phyloP scores from a whole-genome alignment of 1,140 invertebrate species.

The Aphaenogaster rudis region DNA sequence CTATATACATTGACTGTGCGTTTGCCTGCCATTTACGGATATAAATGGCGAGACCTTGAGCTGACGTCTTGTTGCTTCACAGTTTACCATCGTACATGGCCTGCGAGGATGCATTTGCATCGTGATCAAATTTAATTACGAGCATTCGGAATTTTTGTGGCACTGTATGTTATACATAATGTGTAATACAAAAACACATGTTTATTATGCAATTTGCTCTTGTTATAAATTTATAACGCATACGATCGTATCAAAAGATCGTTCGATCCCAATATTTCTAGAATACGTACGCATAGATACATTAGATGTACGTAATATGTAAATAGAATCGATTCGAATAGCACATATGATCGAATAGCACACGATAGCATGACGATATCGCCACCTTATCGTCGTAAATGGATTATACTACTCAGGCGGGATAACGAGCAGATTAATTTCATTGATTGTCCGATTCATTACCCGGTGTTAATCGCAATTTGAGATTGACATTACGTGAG shows the following conservation, averaged over 20 bases:
- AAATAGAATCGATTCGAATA: slow-evolving; percentile 4
- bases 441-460: slow-evolving; percentile 72
- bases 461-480: slow-evolving; percentile 62
- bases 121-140: slow-evolving; percentile 3
- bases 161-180: background rate
- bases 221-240: slow-evolving; percentile 29
- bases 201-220: background rate
- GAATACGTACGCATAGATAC: background rate
- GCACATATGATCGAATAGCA: background rate
- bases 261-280: background rate
- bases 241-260: background rate
- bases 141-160: background rate
- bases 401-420: slow-evolving; percentile 41
- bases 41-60: slow-evolving; percentile 43
- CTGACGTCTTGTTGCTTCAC: slow-evolving; percentile 6
- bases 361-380: background rate
- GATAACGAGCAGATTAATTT: slow-evolving; percentile 67
- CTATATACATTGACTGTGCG: slow-evolving; percentile 33
- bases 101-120: background rate
- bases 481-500: slow-evolving; percentile 59
- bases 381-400: slow-evolving; percentile 45
- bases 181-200: background rate
- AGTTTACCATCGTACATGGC: background rate
- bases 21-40: slow-evolving; percentile 22
- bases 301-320: background rate